Percentiles rank a stretch among this genome's conserved stretches.
Conservation (phyloP, 2,113 vertebrate genomes). For the Chionomys nivalis region DNA sequence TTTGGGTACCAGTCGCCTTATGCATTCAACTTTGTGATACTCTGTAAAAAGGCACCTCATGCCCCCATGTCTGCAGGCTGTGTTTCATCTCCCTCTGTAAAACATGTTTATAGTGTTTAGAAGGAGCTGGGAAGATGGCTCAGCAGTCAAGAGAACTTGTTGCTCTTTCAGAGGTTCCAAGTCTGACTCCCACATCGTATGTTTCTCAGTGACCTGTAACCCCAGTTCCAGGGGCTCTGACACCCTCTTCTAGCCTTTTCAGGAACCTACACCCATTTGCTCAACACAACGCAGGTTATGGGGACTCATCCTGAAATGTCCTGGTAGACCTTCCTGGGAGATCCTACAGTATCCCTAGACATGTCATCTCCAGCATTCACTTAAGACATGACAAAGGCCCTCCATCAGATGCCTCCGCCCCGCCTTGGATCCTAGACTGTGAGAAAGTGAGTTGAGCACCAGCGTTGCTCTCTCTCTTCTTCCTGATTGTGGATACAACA, state of each 20-base stretch:
- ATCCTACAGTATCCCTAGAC: background rate
- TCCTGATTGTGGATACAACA: background rate
- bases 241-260: background rate
- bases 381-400: background rate
- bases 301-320: background rate
- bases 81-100: background rate
- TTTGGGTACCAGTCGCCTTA: background rate
- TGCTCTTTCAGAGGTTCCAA: background rate
- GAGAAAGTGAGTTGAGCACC: background rate
- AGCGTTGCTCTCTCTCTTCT: background rate
- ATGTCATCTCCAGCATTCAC: fast-evolving
- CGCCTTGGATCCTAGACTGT: background rate
- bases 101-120: background rate
- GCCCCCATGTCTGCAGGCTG: background rate
- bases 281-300: too few species aligned
- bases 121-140: background rate
- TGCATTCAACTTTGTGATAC: background rate
- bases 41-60: background rate
- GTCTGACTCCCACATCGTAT: background rate
- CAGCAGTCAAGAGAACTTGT: background rate
- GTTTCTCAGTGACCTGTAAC: background rate
- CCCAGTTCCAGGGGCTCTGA: background rate
- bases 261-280: too few species aligned
- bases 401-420: background rate
- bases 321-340: fast-evolving